Conservation (phyloP, 1,140 invertebrate species). For the Bilobella aurantiaca region DNA sequence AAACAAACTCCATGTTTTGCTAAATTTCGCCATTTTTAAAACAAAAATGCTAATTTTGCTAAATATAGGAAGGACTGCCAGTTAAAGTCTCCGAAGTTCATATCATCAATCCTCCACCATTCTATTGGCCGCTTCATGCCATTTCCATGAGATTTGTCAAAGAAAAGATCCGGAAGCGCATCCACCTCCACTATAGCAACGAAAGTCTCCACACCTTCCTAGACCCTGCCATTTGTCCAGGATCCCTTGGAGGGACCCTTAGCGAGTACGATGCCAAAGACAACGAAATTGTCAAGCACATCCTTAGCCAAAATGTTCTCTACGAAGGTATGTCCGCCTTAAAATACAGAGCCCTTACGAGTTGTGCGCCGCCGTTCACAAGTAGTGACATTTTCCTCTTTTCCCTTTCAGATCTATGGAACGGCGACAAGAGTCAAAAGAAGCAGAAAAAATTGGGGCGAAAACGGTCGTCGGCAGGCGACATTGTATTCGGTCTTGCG, state of each 20-base stretch:
- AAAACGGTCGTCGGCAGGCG: neutral
- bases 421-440: neutral
- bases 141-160: neutral
- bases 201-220: neutral
- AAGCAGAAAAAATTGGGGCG: neutral
- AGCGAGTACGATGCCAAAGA: neutral
- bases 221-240: neutral
- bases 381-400: neutral
- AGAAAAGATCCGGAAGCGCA: slow-evolving; percentile 1
- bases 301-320: neutral
- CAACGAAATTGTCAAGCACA: neutral
- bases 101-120: neutral
- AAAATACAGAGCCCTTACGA: neutral
- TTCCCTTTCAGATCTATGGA: neutral
- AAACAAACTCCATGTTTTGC: too few relatives aligned
- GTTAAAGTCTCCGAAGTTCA: slow-evolving; percentile 5
- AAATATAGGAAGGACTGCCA: neutral
- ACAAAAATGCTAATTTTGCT: too few relatives aligned
- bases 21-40: too few relatives aligned
- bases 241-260: neutral
- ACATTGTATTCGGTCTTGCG: neutral
- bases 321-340: neutral
- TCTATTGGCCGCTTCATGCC: neutral
- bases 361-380: neutral
- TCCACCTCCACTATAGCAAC: neutral